Percentiles rank a stretch among this genome's conserved stretches.
Conservation (phyloP, 2,888 invertebrate species). For the Adelognathus sp. region DNA sequence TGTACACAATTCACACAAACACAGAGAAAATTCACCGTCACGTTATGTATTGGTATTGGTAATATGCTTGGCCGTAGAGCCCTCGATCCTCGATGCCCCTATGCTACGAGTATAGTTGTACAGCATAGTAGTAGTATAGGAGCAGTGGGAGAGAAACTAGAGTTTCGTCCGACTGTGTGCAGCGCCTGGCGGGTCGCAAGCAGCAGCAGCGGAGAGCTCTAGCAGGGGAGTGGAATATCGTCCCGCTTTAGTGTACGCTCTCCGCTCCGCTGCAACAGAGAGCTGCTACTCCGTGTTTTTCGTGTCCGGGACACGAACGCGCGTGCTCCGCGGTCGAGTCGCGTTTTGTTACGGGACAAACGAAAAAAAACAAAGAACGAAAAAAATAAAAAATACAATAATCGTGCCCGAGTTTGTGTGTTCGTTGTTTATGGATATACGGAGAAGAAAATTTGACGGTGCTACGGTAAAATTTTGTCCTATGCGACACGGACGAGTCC, state of each 20-base stretch:
- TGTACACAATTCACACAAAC: too few relatives aligned
- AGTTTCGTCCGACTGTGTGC: conserved; percentile 39
- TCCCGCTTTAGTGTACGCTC: conserved; percentile 13
- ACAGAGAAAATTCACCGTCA: too few relatives aligned
- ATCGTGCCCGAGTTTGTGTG: neutral
- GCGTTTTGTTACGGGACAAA: neutral
- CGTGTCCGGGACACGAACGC: conserved; percentile 20
- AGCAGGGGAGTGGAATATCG: conserved; percentile 31
- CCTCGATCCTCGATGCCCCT: conserved; percentile 33
- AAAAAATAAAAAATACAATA: conserved; percentile 6
- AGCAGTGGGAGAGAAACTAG: conserved; percentile 59
- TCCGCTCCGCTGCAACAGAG: conserved; percentile 10
- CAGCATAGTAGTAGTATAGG: too few relatives aligned
- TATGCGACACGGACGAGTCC: conserved; percentile 60
- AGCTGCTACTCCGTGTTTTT: neutral
- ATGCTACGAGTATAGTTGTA: too few relatives aligned
- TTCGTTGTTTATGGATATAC: neutral
- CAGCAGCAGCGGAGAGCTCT: too few relatives aligned
- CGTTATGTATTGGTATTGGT: neutral
- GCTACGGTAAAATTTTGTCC: conserved; percentile 21
- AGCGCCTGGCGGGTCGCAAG: conserved; percentile 9
- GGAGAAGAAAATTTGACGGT: conserved; percentile 25
- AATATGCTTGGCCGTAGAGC: neutral
- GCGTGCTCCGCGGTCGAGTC: conserved; percentile 49
- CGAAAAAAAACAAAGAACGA: neutral